These are phyloP conservation scores for Rhopalosiphum padi DNA, from an alignment of 1,140 invertebrate genomes.

Conservation along the genomic window DNA sequence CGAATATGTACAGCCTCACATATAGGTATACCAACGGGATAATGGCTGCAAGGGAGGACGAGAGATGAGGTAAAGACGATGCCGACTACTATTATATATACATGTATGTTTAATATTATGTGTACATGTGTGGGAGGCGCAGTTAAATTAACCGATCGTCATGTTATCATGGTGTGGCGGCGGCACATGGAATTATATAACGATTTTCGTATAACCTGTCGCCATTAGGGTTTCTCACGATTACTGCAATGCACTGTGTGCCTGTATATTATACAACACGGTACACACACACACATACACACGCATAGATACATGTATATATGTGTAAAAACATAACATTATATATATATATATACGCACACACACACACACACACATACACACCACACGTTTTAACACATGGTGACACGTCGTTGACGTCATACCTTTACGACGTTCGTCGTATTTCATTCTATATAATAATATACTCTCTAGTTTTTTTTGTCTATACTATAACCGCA, in stretches of 20 bases:
- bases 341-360: neutral
- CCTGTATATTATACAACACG: neutral
- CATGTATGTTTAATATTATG: neutral
- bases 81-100: slow-evolving; percentile 25
- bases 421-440: slow-evolving; percentile 53
- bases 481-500: slow-evolving; percentile 14
- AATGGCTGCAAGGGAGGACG: neutral
- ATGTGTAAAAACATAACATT: neutral
- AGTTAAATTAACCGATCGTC: slow-evolving; percentile 54
- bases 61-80: neutral
- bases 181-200: slow-evolving; percentile 49
- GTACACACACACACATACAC: neutral
- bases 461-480: slow-evolving; percentile 19
- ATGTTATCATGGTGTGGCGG: neutral
- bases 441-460: slow-evolving; percentile 41
- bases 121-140: neutral
- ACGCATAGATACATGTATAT: neutral
- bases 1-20: neutral
- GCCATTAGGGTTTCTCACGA: slow-evolving; percentile 54
- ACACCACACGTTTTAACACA: neutral
- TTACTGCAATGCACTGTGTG: neutral
- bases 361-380: neutral
- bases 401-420: slow-evolving; percentile 57
- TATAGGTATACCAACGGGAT: neutral
- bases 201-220: slow-evolving; percentile 56